These are phyloP conservation scores for Tortrix viridana DNA, from an alignment of 2,888 invertebrate species.

Conservation along the genomic window DNA sequence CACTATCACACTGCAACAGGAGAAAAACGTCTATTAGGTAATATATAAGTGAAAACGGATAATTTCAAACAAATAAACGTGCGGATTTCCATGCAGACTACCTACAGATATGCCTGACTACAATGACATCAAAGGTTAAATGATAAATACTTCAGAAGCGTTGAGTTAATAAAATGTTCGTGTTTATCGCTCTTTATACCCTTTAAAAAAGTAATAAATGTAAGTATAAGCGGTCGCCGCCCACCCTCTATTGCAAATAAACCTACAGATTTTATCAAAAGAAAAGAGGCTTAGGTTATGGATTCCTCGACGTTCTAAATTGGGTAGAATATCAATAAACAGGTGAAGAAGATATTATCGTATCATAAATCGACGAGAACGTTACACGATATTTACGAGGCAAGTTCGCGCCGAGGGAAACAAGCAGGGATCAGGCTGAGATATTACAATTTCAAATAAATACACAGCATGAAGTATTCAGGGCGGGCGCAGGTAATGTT, in stretches of 20 bases:
- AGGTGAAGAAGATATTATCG: slow-evolving; percentile 66
- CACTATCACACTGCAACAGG: slow-evolving; percentile 95
- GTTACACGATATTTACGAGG: slow-evolving; percentile 76
- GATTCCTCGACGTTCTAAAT: slow-evolving; percentile 29
- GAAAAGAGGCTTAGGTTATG: slow-evolving; percentile 24
- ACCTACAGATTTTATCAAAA: slow-evolving; percentile 24
- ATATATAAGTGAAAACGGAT: slow-evolving; percentile 25
- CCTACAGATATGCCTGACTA: slow-evolving; percentile 23
- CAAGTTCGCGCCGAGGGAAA: slow-evolving; percentile 72
- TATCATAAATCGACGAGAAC: slow-evolving; percentile 74
- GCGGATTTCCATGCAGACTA: slow-evolving; percentile 31
- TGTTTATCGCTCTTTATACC: slow-evolving; percentile 26
- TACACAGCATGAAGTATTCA: slow-evolving; percentile 82
- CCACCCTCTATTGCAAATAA: slow-evolving; percentile 28
- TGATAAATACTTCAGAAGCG: slow-evolving; percentile 36
- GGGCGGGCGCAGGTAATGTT: slow-evolving; percentile 79
- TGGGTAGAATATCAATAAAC: slow-evolving; percentile 38
- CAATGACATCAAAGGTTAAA: slow-evolving; percentile 14
- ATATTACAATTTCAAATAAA: slow-evolving; percentile 84
- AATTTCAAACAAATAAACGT: slow-evolving; percentile 27
- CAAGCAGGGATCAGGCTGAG: slow-evolving; percentile 77
- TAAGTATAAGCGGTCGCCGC: slow-evolving; percentile 21
- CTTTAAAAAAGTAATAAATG: slow-evolving; percentile 17
- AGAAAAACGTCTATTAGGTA: slow-evolving; percentile 64
- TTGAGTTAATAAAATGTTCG: slow-evolving; percentile 36